Conservation (phyloP, 2,888 invertebrate species). For the Entomobrya proxima region DNA sequence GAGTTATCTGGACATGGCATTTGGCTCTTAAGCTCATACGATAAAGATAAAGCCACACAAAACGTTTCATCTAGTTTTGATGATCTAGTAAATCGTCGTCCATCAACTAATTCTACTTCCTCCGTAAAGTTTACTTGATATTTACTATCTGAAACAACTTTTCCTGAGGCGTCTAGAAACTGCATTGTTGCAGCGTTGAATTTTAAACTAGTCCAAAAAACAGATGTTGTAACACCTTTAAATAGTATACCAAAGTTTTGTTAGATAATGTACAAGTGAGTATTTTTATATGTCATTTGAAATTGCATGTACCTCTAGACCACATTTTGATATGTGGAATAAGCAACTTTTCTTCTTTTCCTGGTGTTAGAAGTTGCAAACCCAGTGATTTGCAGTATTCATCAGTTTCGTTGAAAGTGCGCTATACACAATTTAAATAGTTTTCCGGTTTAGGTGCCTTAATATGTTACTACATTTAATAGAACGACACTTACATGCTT, state of each 20-base stretch:
- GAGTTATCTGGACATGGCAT: not conserved
- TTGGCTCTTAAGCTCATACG: not conserved
- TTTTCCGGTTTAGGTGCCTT: too few species aligned
- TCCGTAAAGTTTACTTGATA: too few species aligned
- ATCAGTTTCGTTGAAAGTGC: not conserved
- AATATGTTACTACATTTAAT: too few species aligned
- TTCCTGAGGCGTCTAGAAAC: too few species aligned
- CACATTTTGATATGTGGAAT: conserved; percentile 24
- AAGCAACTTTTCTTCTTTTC: not conserved
- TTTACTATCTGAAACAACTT: too few species aligned
- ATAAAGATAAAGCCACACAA: not conserved
- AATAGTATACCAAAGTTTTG: too few species aligned
- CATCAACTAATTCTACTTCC: too few species aligned
- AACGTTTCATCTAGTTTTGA: too few species aligned
- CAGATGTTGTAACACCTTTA: not conserved
- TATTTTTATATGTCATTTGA: too few species aligned
- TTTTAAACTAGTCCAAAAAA: not conserved
- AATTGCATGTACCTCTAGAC: conserved; percentile 30
- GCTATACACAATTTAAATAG: not conserved
- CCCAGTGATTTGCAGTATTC: not conserved
- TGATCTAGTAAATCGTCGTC: too few species aligned
- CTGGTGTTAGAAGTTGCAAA: not conserved
- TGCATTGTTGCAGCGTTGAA: too few species aligned
- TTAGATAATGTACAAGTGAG: too few species aligned
- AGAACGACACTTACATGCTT: not conserved